Percentiles rank a stretch among this genome's conserved stretches.
These are phyloP conservation scores for Nasonovia ribisnigri DNA, from an alignment of 2,888 invertebrate genomes.

Conservation along the genomic window DNA sequence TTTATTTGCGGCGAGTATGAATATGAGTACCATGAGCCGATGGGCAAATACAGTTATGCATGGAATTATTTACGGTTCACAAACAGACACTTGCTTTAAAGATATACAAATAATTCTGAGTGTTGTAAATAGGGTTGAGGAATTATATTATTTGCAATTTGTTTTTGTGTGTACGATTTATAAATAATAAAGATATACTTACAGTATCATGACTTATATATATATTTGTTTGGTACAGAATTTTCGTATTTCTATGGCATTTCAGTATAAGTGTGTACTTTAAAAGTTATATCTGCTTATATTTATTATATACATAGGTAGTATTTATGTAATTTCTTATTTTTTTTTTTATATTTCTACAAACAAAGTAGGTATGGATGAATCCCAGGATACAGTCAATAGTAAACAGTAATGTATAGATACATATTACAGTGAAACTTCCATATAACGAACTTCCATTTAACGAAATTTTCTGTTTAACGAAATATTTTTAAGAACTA, in stretches of 20 bases:
- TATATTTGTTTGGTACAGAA: background rate
- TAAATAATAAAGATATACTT: background rate
- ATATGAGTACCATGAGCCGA: conserved; percentile 31
- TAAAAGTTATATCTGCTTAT: background rate
- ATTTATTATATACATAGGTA: background rate
- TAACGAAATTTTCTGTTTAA: too few species aligned
- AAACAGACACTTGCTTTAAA: conserved; percentile 27
- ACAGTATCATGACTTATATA: background rate
- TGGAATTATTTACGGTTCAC: conserved; percentile 37
- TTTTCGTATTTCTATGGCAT: background rate
- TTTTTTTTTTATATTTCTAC: background rate
- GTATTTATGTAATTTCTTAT: background rate
- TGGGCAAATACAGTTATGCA: conserved; percentile 34
- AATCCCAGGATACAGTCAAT: background rate
- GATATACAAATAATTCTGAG: conserved; percentile 46
- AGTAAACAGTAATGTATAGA: background rate
- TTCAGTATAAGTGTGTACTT: background rate
- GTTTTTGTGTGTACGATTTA: background rate
- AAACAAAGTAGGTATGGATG: background rate
- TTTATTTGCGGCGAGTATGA: conserved; percentile 57
- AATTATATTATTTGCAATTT: conserved; percentile 9
- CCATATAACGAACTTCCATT: too few species aligned
- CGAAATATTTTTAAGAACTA: too few species aligned
- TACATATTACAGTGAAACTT: too few species aligned
- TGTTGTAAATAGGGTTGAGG: conserved; percentile 12